A percentile compares a stretch with the other conserved stretches of the same genome.
These are phyloP conservation scores for Argyresthia albistria DNA, from an alignment of 2,888 invertebrate species.

Conservation along the genomic window DNA sequence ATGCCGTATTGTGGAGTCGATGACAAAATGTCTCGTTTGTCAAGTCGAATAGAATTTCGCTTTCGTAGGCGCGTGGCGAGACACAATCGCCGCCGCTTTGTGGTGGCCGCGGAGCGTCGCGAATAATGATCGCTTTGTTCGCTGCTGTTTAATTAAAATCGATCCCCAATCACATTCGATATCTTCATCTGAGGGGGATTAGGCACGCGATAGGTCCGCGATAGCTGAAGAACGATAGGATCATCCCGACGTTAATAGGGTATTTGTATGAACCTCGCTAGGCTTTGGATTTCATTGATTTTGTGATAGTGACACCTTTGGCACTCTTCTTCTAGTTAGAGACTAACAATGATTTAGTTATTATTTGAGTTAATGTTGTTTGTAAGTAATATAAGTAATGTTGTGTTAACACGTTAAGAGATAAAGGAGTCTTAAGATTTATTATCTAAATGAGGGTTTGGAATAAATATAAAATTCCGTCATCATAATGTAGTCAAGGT, in stretches of 20 bases:
- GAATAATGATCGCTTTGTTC: slow-evolving; percentile 47
- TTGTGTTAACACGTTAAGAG: too few relatives aligned
- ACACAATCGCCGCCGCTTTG: not conserved
- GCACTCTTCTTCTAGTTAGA: too few relatives aligned
- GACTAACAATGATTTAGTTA: too few relatives aligned
- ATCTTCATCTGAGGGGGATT: slow-evolving; percentile 15
- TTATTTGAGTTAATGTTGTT: too few relatives aligned
- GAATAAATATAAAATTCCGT: too few relatives aligned
- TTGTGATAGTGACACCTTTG: too few relatives aligned
- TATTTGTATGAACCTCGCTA: too few relatives aligned
- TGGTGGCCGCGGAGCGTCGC: slow-evolving; percentile 11
- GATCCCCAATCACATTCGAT: slow-evolving; percentile 30
- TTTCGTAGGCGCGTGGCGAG: slow-evolving; percentile 2
- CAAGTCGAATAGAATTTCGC: not conserved
- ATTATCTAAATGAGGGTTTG: too few relatives aligned
- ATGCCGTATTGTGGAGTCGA: not conserved
- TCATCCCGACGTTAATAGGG: not conserved
- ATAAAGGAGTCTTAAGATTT: too few relatives aligned
- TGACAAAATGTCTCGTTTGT: not conserved
- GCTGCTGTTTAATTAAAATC: slow-evolving; percentile 53
- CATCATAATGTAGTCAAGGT: slow-evolving; percentile 20
- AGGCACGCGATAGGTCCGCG: not conserved
- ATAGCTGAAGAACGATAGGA: not conserved
- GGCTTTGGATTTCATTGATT: too few relatives aligned
- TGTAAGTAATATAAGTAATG: too few relatives aligned